Conservation (phyloP, 2,113 vertebrate species). For the Alosa alosa region DNA sequence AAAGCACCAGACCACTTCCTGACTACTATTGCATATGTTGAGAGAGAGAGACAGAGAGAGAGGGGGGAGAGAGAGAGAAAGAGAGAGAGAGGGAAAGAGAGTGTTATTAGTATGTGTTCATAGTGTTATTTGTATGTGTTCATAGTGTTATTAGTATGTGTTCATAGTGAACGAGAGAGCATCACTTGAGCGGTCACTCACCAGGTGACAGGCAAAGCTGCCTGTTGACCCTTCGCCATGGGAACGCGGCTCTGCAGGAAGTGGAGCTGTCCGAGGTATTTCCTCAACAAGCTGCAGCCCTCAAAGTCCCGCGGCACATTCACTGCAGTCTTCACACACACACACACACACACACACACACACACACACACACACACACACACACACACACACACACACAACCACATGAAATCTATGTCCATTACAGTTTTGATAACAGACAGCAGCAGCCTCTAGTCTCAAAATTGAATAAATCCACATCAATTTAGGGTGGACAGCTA, state of each 20-base stretch:
- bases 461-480: too few relatives aligned
- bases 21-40: too few relatives aligned
- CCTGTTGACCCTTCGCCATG: conserved; percentile 78
- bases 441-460: not conserved
- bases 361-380: not conserved
- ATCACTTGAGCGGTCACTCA: conserved; percentile 54
- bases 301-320: conserved; percentile 81
- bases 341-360: not conserved
- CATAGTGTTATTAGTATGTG: not conserved
- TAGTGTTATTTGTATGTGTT: not conserved
- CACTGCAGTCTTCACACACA: conserved; percentile 64
- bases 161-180: not conserved
- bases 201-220: conserved; percentile 75
- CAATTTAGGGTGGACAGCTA: too few relatives aligned
- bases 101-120: not conserved
- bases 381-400: not conserved
- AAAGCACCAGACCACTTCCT: too few relatives aligned
- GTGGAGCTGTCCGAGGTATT: conserved; percentile 83
- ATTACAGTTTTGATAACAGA: not conserved
- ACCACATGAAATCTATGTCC: too few relatives aligned
- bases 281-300: conserved; percentile 79
- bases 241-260: conserved; percentile 86
- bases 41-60: not conserved
- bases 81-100: not conserved
- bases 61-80: not conserved